phyloP scores from a whole-genome alignment of 2,797 vertebrate species.

The Alcedo atthis region DNA sequence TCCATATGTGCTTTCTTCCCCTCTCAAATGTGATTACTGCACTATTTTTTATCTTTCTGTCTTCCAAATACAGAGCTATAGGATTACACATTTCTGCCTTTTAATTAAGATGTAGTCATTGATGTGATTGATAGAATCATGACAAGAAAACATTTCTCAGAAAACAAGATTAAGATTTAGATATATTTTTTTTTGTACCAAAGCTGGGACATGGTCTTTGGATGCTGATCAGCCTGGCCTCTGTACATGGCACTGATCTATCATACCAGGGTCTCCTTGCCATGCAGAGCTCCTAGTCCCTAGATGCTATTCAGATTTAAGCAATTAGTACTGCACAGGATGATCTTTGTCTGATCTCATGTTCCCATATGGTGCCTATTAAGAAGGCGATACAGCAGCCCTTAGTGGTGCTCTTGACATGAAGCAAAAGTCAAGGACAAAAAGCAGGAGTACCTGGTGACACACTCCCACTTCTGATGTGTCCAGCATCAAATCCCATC shows the following conservation, averaged over 20 bases:
- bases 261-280: background rate
- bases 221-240: background rate
- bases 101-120: background rate
- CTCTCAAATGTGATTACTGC: background rate
- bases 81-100: background rate
- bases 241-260: background rate
- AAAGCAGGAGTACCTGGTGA: background rate
- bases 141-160: background rate
- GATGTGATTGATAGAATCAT: background rate
- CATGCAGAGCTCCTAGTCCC: background rate
- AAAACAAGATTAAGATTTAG: background rate
- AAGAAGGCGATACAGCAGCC: background rate
- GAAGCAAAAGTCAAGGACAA: background rate
- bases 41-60: background rate
- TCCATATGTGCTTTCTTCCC: constrained; percentile 45
- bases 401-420: background rate
- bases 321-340: background rate
- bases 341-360: background rate
- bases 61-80: background rate
- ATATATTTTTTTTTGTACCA: background rate
- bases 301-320: background rate
- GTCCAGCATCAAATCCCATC: rapidly evolving
- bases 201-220: background rate
- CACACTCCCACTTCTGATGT: background rate
- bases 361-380: background rate